Evolutionary conservation across 2,113 vertebrate species (phyloP).

Genomic region (Mustelus asterias): DNA sequence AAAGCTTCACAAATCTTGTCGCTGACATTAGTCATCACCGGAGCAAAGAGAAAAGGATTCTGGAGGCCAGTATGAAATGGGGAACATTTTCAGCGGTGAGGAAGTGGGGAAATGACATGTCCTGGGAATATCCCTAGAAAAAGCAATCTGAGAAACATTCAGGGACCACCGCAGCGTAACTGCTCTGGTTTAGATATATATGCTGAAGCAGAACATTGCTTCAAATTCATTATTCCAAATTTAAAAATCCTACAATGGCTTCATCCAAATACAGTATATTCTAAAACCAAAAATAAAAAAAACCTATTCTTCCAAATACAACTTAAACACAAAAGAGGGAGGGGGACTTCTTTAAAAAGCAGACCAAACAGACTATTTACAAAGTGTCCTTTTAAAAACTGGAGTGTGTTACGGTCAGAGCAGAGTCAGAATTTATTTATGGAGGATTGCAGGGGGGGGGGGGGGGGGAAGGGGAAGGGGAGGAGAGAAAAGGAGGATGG

Average conservation of each 20-base stretch:
- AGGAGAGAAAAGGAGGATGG: too few species aligned
- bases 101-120: not conserved
- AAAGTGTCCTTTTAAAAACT: constrained; percentile 26
- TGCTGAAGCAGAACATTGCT: not conserved
- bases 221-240: constrained; percentile 32
- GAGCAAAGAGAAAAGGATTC: not conserved
- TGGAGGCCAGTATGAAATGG: not conserved
- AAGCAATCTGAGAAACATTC: not conserved
- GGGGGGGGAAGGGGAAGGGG: too few species aligned
- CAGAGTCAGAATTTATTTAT: not conserved
- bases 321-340: constrained; percentile 17
- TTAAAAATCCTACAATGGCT: constrained; percentile 36
- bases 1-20: not conserved
- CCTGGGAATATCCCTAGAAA: constrained; percentile 35
- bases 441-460: too few species aligned
- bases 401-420: constrained; percentile 11
- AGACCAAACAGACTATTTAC: constrained; percentile 32
- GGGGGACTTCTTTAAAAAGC: constrained; percentile 2
- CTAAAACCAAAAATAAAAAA: constrained; percentile 28
- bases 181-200: constrained; percentile 6
- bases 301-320: constrained; percentile 29
- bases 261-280: constrained; percentile 38
- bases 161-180: not conserved
- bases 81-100: not conserved
- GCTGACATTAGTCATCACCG: not conserved